Conservation (phyloP, 2,888 invertebrate species). For the Drosophila emarginata region DNA sequence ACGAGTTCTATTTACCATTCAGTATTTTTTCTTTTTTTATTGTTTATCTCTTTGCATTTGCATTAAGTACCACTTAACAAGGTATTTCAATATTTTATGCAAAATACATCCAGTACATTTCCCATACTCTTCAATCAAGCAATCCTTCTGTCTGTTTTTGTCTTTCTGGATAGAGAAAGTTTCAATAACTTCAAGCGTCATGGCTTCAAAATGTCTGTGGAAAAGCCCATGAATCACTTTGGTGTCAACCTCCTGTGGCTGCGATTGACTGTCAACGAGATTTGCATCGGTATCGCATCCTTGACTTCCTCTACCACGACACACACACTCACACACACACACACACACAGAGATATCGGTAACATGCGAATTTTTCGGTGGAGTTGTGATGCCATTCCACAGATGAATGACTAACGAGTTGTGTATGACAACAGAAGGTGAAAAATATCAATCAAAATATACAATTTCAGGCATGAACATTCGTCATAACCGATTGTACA, state of each 20-base stretch:
- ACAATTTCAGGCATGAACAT: background rate
- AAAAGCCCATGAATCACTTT: conserved; percentile 48
- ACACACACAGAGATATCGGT: conserved; percentile 32
- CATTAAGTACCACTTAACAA: conserved; percentile 81
- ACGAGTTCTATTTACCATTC: too few species aligned
- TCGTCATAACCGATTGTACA: background rate
- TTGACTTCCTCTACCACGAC: background rate
- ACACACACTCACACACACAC: background rate
- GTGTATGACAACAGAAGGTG: background rate
- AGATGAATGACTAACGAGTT: conserved; percentile 7
- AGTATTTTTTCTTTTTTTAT: conserved; percentile 5
- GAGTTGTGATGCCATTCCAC: background rate
- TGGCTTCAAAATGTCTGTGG: conserved; percentile 24
- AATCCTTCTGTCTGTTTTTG: conserved; percentile 32
- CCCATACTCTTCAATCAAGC: conserved; percentile 9
- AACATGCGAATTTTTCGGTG: conserved; percentile 20
- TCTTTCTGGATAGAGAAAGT: conserved; percentile 23
- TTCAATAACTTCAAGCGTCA: conserved; percentile 40
- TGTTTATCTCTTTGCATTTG: conserved; percentile 65
- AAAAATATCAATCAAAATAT: conserved; percentile 8
- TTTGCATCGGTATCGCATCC: conserved; percentile 37
- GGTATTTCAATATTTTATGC: conserved; percentile 80
- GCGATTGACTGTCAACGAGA: conserved; percentile 60
- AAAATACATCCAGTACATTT: conserved; percentile 57
- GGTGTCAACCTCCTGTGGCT: conserved; percentile 32